These are phyloP conservation scores for Heliconius sara DNA, from an alignment of 2,888 invertebrate genomes.

Conservation along the genomic window DNA sequence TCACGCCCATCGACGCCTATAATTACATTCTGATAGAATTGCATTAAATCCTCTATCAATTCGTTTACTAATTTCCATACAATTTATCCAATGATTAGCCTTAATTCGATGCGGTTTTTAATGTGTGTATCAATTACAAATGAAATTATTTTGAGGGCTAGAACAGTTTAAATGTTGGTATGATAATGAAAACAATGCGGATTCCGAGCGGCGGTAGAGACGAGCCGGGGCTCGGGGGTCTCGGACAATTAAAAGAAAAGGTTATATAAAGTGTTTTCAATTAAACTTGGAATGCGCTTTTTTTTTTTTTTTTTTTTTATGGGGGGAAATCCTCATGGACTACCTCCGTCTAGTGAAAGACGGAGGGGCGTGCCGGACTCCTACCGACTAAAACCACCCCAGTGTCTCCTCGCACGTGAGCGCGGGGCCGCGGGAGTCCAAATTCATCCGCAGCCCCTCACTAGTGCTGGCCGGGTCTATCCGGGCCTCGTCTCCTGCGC, in stretches of 20 bases:
- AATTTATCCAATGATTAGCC: conserved; percentile 80
- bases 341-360: no score
- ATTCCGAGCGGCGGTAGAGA: conserved; percentile 45
- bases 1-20: conserved; percentile 77
- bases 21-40: conserved; percentile 79
- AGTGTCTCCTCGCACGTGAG: no score
- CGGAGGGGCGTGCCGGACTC: no score
- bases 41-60: conserved; percentile 73
- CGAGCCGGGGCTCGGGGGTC: conserved; percentile 48
- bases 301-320: no score
- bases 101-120: conserved; percentile 66
- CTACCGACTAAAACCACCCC: no score
- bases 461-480: no score
- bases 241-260: conserved; percentile 74
- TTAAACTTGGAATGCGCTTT: conserved; percentile 76
- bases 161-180: conserved; percentile 47
- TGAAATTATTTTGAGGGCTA: conserved; percentile 42
- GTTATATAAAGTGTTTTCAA: conserved; percentile 76
- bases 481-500: no score
- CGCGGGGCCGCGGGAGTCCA: no score
- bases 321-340: no score
- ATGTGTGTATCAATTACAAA: conserved; percentile 58
- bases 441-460: no score
- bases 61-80: conserved; percentile 75
- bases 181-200: conserved; percentile 49